phyloP scores from a whole-genome alignment of 2,888 invertebrate genomes.

The Drosophila prostipennis region DNA sequence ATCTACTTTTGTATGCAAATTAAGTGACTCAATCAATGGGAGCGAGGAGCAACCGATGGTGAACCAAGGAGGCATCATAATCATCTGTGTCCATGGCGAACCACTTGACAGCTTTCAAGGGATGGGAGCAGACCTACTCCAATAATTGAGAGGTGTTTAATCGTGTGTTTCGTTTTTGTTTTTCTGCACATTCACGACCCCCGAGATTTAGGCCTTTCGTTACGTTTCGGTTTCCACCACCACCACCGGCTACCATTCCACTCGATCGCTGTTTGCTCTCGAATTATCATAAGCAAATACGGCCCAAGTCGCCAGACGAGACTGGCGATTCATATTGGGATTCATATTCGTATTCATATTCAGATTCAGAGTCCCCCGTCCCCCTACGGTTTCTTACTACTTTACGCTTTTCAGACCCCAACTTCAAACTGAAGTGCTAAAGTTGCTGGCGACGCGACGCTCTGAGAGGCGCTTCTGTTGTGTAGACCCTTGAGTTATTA shows the following conservation, averaged over 20 bases:
- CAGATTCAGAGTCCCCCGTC: conserved; percentile 6
- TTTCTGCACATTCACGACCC: conserved; percentile 76
- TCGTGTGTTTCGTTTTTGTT: conserved; percentile 81
- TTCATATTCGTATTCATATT: conserved; percentile 11
- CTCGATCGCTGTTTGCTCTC: conserved; percentile 79
- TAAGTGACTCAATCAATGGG: conserved; percentile 78
- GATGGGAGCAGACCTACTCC: conserved; percentile 42
- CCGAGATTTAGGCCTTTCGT: conserved; percentile 49
- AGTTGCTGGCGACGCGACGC: conserved; percentile 80
- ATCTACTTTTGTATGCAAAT: conserved; percentile 81
- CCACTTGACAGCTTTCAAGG: conserved; percentile 72
- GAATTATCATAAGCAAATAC: conserved; percentile 83
- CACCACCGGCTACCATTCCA: conserved; percentile 48
- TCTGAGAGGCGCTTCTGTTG: conserved; percentile 72
- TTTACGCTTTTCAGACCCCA: conserved; percentile 51
- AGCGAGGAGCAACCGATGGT: neutral
- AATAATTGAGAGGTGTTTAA: conserved; percentile 84
- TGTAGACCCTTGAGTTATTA: conserved; percentile 76
- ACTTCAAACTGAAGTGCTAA: conserved; percentile 71
- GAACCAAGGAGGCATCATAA: conserved; percentile 61
- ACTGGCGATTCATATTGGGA: conserved; percentile 11
- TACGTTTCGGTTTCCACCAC: conserved; percentile 22
- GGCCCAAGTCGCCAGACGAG: conserved; percentile 23
- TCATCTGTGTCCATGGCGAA: conserved; percentile 62
- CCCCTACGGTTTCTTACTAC: conserved; percentile 15